phyloP scores from a whole-genome alignment of 2,888 invertebrate genomes.

The Cryptocheilus praepositus region DNA sequence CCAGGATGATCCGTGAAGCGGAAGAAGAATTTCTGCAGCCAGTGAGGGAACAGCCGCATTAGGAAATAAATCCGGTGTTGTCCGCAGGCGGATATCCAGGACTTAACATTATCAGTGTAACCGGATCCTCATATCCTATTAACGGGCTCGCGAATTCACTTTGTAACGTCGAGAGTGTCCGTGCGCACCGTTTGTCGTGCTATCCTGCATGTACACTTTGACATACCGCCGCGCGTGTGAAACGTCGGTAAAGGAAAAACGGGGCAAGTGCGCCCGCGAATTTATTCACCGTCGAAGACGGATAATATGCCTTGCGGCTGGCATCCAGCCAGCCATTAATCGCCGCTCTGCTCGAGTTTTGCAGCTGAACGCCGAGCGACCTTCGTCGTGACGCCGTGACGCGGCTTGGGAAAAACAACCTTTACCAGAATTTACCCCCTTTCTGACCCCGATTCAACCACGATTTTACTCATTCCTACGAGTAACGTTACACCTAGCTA shows the following conservation, averaged over 20 bases:
- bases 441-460: slow-evolving; percentile 10
- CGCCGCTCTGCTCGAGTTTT: slow-evolving; percentile 19
- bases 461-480: not conserved
- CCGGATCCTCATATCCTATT: no score
- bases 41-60: no score
- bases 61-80: no score
- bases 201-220: not conserved
- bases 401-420: not conserved
- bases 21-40: no score
- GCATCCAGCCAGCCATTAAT: slow-evolving; percentile 36
- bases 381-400: slow-evolving; percentile 27
- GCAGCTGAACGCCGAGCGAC: slow-evolving; percentile 29
- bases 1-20: no score
- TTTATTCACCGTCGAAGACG: slow-evolving; percentile 38
- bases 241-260: not conserved
- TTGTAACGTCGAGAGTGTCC: not conserved
- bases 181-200: not conserved
- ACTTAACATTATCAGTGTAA: no score
- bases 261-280: slow-evolving; percentile 34
- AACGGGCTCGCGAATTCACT: not conserved
- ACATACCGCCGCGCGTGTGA: not conserved
- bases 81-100: no score
- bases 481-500: not conserved
- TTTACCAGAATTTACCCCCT: not conserved
- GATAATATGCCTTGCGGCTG: slow-evolving; percentile 28